Evolutionary conservation across 2,113 vertebrate species (phyloP).

Genomic region (Piliocolobus tephrosceles): DNA sequence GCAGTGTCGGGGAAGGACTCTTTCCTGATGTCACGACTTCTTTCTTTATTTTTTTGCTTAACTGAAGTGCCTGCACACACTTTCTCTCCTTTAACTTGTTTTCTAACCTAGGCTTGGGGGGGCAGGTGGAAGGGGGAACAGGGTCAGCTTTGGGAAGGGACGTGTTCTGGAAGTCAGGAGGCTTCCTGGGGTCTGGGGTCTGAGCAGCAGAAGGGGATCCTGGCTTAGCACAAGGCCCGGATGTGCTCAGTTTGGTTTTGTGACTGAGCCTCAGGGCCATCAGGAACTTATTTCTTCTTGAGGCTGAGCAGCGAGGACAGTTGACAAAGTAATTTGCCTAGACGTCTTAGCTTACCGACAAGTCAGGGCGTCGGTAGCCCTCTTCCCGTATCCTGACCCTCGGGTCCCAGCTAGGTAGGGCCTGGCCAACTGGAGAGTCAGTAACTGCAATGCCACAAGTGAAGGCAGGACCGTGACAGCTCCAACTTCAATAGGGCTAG

Average conservation of each 20-base stretch:
- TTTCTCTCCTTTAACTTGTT: neutral
- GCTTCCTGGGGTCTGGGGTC: neutral
- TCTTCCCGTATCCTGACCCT: neutral
- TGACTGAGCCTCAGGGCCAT: neutral
- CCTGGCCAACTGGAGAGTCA: neutral
- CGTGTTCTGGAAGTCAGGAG: neutral
- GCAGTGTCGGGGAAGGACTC: neutral
- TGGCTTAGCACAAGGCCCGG: neutral
- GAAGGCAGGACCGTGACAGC: neutral
- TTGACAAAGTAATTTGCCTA: neutral
- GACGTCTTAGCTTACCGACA: neutral
- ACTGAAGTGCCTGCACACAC: too few species aligned
- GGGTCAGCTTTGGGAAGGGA: neutral
- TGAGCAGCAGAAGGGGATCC: neutral
- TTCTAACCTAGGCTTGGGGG: neutral
- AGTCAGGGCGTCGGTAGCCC: neutral
- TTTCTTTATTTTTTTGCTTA: neutral
- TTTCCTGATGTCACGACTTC: neutral
- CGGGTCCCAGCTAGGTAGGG: neutral
- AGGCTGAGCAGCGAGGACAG: neutral
- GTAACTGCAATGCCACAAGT: too few species aligned
- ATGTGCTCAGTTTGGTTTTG: neutral
- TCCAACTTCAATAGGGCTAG: neutral
- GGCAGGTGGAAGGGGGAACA: neutral
- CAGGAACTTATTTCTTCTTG: neutral